Evolutionary conservation across 2,113 vertebrate genomes (phyloP), one percentile per base, ranked within the genome.

Genomic region (Hystrix cristata): DNA sequence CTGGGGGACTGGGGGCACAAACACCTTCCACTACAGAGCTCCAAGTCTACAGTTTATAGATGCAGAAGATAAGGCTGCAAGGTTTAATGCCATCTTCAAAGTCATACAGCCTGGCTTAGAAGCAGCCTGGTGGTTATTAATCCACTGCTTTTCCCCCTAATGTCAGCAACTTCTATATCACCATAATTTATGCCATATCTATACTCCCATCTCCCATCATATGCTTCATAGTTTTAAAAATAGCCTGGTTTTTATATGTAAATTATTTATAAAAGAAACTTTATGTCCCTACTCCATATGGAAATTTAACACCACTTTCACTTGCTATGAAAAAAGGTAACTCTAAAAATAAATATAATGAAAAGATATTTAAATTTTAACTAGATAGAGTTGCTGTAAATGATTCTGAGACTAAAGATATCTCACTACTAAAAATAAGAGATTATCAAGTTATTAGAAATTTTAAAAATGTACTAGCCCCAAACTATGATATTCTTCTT

Each of bases 251-350:
- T 96, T 91, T 84, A 67, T 48, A 84, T 53, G 48, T 92, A 60
- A 87, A 84, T 87, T 79, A 95, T 65, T 94, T 97, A 87, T 83
- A 64, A 84, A 87, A 95, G 57, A 87, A 95, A 60, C 57, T 85
- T 82, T 23, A 29, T 59, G 48, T 83, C 38, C 23, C 43, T 96
- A 34, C 78, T 67, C 29, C 34, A 31, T 51, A 46, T 85, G 71
- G 83, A 94, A 72, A 65, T 82, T 21, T 76, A 90, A 84, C n/a
- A 74, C 34, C 48, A 53, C 46, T 94, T 96, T 86, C 11, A 62
- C 69, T 80, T 74, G 46, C 81, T 87, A 9, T 89, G 64, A 65
- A 78, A 78, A 89, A 87, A 67, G 43, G 53, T 48, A 80, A 90
- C 5, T 38, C 46, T 91, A 62, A 94, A 94, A 92, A 60, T 74